A percentile compares a stretch with the other conserved stretches of the same genome.
Conservation (phyloP, 2,888 invertebrate species). For the Tanytarsus gracilentus region DNA sequence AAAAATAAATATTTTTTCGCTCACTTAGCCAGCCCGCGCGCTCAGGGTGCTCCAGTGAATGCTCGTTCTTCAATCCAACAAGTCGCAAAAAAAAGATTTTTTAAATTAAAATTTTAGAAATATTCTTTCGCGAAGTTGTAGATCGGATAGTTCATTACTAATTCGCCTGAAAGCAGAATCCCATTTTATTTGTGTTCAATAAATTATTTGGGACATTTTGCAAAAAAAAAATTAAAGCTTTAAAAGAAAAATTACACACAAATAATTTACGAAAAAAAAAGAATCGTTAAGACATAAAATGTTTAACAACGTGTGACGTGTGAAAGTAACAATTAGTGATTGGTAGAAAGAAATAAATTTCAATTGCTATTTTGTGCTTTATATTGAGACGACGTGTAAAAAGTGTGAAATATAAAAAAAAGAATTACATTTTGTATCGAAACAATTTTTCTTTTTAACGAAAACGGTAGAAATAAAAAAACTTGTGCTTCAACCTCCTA, state of each 20-base stretch:
- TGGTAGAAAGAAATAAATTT: too few relatives aligned
- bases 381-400: neutral
- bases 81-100: constrained; percentile 17
- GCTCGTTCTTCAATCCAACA: constrained; percentile 21
- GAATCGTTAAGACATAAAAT: too few relatives aligned
- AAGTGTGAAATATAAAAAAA: neutral
- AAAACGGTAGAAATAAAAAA: constrained; percentile 20
- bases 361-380: constrained; percentile 23
- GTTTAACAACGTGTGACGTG: neutral
- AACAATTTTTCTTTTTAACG: neutral
- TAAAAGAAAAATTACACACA: neutral
- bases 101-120: neutral
- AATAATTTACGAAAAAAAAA: neutral
- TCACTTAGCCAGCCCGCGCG: neutral
- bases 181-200: constrained; percentile 14
- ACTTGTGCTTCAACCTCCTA: neutral
- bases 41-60: neutral
- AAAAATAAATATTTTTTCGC: neutral
- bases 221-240: neutral
- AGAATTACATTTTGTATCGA: neutral
- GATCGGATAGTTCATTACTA: neutral
- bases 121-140: constrained; percentile 18
- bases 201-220: constrained; percentile 19
- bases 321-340: constrained; percentile 16
- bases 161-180: constrained; percentile 23